Evolutionary conservation across 2,797 vertebrate species (phyloP), one percentile per base, ranked within the genome.

Genomic region (Diceros bicornis): DNA sequence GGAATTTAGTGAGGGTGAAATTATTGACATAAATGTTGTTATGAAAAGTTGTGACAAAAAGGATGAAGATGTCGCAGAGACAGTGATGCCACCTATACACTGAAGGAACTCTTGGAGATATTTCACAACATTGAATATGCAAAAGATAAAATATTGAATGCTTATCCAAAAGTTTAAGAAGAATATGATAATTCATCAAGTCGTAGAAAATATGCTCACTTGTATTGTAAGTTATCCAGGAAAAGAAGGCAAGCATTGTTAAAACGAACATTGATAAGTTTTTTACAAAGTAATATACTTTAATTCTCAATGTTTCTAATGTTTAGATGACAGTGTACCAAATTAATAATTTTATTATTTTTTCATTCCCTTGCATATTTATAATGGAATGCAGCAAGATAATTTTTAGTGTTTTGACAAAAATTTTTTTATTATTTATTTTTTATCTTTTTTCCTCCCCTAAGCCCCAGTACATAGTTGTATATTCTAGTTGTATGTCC

Each of bases 331-430:
- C 21, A 71, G 23, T 66, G 27, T 89, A 41, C 17, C 64, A 75
- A 90, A 66, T 61, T 92, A 82, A 57, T 92, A 78, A 61, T 85
- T 95, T 75, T 78, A 55, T 90, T 62, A n/a, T 87, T 52, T 94
- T 90, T 83, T 83, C 34, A 68, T 75, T 55, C n/a, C 6, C 0
- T 37, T 66, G 66, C 85, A 37, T 82, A 52, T 79, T 93, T 94
- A 72, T 62, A 77, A 88, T 75, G 5, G 37, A 89, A 89, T 78
- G 34, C 27, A 75, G 8, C 75, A 37, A 79, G 79, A 78, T 25
- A 74, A 47, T 18, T 96, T 82, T 50, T 69, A 72, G 12, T 17
- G 23, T 77, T 84, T 95, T 90, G 72, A n/a, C 6, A 87, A 64
- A 78, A 79, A 50, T 68, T 89, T 81, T 72, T 59, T 47, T 47